Conservation (phyloP, 2,797 vertebrate genomes). For the Lepus townsendii region DNA sequence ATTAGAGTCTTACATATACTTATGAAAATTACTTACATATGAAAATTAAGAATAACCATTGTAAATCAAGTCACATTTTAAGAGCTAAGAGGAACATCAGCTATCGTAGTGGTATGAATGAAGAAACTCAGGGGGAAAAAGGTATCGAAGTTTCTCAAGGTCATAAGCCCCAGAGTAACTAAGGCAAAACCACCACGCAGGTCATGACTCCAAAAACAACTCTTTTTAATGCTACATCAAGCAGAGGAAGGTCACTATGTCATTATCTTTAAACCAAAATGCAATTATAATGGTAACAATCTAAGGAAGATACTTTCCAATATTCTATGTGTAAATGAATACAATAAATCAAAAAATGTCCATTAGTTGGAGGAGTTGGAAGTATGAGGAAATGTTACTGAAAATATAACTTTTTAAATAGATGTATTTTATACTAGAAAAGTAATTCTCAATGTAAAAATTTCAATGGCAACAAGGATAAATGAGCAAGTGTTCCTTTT, state of each 20-base stretch:
- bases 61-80: conserved; percentile 28
- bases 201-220: conserved; percentile 10
- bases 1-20: conserved; percentile 23
- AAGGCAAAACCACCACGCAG: conserved; percentile 17
- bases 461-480: conserved; percentile 7
- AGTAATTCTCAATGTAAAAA: conserved; percentile 51
- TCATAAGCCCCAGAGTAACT: neutral
- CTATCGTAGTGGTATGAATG: neutral
- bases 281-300: conserved; percentile 15
- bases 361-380: neutral
- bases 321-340: conserved; percentile 39
- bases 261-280: conserved; percentile 49
- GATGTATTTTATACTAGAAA: conserved; percentile 30
- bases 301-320: neutral
- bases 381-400: neutral
- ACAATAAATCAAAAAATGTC: conserved; percentile 32
- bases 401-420: conserved; percentile 44
- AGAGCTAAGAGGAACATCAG: conserved; percentile 36
- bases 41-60: conserved; percentile 42
- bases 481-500: neutral
- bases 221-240: neutral
- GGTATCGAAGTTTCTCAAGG: neutral
- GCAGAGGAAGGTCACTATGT: neutral
- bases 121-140: conserved; percentile 31
- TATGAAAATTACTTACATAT: neutral